Percentiles rank a stretch among this genome's conserved stretches.
These are phyloP conservation scores for Neoascia interrupta DNA, from an alignment of 2,888 invertebrate species.

Conservation along the genomic window DNA sequence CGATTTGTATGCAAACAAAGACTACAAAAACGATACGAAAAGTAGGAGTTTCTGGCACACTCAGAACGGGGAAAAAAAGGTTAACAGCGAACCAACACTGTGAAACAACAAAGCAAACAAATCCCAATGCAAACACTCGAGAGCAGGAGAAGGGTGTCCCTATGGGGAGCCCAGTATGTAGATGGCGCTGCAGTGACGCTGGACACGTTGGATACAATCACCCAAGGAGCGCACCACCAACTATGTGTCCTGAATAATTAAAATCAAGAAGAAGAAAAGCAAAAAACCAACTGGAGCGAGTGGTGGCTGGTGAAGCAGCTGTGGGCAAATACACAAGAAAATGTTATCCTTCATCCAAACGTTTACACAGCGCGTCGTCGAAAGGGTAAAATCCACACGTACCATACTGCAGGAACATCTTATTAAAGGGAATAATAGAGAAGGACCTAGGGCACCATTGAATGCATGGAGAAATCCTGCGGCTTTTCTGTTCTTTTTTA, in stretches of 20 bases:
- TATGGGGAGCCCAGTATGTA: too few relatives aligned
- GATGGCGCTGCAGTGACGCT: conserved; percentile 21
- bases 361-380: conserved; percentile 36
- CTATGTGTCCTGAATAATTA: conserved; percentile 67
- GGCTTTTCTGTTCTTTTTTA: conserved; percentile 30
- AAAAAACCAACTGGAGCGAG: conserved; percentile 18
- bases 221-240: conserved; percentile 43
- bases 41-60: conserved; percentile 5
- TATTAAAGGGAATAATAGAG: conserved; percentile 26
- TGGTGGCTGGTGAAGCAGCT: conserved; percentile 10
- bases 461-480: conserved; percentile 51
- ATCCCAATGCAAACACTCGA: too few relatives aligned
- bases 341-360: conserved; percentile 53
- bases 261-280: conserved; percentile 47
- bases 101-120: conserved; percentile 40
- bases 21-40: conserved; percentile 19
- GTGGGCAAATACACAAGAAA: conserved; percentile 42
- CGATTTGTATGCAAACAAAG: conserved; percentile 57
- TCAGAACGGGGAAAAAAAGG: not conserved
- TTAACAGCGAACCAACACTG: conserved; percentile 2
- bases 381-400: conserved; percentile 10
- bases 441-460: conserved; percentile 21
- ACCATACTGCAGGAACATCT: not conserved
- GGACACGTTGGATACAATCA: conserved; percentile 53
- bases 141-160: too few relatives aligned